A percentile compares a stretch with the other conserved stretches of the same genome.
Evolutionary conservation across 2,113 vertebrate species (phyloP).

Genomic region (Willisornis vidua): DNA sequence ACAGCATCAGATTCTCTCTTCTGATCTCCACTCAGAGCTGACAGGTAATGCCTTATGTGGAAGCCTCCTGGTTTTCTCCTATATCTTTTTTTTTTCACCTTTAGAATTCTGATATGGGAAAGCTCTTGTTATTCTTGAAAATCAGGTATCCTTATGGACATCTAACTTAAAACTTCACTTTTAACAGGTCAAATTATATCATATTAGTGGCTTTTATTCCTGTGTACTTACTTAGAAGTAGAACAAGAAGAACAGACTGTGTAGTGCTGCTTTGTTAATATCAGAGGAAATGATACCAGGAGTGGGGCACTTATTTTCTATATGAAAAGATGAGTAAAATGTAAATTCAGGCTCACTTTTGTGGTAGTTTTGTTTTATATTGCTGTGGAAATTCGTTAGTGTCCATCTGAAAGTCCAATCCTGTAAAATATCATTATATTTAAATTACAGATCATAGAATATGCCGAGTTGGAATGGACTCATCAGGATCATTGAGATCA

Average conservation of each 20-base stretch:
- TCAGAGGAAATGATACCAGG: background rate
- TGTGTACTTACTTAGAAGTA: background rate
- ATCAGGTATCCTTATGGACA: background rate
- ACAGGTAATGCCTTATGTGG: background rate
- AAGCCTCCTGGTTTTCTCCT: background rate
- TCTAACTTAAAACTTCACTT: background rate
- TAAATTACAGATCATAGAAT: background rate
- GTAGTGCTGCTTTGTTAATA: background rate
- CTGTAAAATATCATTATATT: background rate
- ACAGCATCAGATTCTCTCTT: background rate
- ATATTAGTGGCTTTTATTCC: background rate
- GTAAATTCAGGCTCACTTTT: slow-evolving; percentile 21
- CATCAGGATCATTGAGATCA: background rate
- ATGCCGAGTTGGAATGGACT: background rate
- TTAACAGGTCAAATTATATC: background rate
- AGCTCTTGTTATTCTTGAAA: background rate
- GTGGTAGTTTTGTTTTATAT: background rate
- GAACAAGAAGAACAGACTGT: background rate
- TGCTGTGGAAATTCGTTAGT: slow-evolving; percentile 9
- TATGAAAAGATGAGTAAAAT: slow-evolving; percentile 13
- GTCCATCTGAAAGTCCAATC: background rate
- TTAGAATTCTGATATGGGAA: background rate
- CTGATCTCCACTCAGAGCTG: background rate
- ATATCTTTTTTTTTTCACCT: background rate
- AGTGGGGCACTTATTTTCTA: background rate